Conservation (phyloP, 2,113 vertebrate species). For the Rhombomys opimus region DNA sequence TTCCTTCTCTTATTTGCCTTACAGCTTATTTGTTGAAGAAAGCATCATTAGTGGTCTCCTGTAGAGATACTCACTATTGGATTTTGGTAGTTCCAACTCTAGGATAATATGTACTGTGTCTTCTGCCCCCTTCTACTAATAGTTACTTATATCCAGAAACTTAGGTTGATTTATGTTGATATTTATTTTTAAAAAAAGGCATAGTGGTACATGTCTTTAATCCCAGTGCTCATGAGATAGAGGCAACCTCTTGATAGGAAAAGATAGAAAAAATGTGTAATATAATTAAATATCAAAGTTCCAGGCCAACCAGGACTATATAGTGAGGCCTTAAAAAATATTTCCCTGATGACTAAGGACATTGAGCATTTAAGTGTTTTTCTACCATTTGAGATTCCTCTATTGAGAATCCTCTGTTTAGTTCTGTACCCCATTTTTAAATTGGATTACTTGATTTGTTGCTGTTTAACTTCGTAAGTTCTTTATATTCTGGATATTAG, state of each 20-base stretch:
- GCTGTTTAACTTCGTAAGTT: too few relatives aligned
- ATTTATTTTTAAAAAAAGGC: background rate
- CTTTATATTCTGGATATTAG: too few relatives aligned
- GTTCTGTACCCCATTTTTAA: too few relatives aligned
- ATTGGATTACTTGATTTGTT: too few relatives aligned
- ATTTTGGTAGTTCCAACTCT: slow-evolving; percentile 5
- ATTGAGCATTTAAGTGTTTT: too few relatives aligned
- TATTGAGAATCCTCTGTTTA: too few relatives aligned
- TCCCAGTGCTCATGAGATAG: background rate
- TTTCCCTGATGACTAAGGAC: too few relatives aligned
- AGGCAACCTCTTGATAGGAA: background rate
- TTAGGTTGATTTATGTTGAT: background rate
- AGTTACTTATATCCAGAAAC: background rate
- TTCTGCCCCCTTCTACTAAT: background rate
- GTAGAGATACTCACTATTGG: background rate
- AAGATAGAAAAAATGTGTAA: too few relatives aligned
- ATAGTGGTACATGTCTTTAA: background rate
- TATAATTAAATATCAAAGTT: too few relatives aligned
- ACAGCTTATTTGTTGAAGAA: slow-evolving; percentile 1
- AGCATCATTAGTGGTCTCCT: background rate
- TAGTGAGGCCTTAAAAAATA: background rate
- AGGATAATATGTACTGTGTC: background rate
- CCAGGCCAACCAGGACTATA: background rate
- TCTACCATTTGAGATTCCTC: too few relatives aligned
- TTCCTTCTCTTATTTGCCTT: slow-evolving; percentile 16